Evolutionary conservation across 2,113 vertebrate species (phyloP).

Genomic region (Thunnus thynnus): DNA sequence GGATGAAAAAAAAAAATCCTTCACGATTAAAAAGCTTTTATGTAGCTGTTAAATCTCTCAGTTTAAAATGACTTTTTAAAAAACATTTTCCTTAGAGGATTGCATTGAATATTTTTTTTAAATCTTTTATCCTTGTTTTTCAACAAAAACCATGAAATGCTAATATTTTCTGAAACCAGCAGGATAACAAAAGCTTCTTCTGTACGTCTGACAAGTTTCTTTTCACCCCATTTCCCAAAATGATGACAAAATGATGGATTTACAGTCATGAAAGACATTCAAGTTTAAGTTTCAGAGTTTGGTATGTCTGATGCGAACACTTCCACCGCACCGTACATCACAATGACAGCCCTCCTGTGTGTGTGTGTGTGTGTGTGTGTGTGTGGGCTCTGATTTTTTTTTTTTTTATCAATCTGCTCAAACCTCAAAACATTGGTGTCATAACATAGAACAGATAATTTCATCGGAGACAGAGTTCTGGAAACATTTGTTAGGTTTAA

Average conservation of each 20-base stretch:
- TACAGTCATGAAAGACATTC: neutral
- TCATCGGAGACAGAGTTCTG: neutral
- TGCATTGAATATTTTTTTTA: neutral
- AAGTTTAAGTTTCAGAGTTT: neutral
- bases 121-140: neutral
- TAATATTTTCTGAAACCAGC: neutral
- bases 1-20: neutral
- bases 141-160: neutral
- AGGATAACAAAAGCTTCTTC: neutral
- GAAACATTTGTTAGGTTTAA: neutral
- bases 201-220: neutral
- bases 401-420: neutral
- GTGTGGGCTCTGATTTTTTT: neutral
- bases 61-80: neutral
- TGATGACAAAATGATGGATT: neutral
- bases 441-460: neutral
- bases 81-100: neutral
- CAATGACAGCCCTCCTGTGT: neutral
- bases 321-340: neutral
- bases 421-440: constrained; percentile 4
- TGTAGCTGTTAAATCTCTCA: too few species aligned
- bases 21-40: too few species aligned
- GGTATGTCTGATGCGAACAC: neutral
- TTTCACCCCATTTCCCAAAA: neutral
- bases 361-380: neutral